Conservation (phyloP, 2,888 invertebrate species). For the Spilarctia lutea region DNA sequence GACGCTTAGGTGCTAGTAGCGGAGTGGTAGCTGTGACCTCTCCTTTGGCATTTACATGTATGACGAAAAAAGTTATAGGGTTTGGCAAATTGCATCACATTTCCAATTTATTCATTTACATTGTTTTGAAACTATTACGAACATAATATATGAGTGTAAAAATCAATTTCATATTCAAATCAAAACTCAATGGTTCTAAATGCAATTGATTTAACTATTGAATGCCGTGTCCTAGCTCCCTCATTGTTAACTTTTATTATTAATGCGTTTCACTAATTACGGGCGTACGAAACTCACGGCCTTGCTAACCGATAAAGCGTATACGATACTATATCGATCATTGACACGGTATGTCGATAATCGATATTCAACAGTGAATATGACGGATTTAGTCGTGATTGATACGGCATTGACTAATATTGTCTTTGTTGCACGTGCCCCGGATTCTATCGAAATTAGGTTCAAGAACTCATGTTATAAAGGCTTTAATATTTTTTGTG, state of each 20-base stretch:
- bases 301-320: conserved; percentile 60
- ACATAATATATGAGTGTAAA: conserved; percentile 43
- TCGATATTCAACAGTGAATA: conserved; percentile 68
- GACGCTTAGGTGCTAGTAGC: neutral
- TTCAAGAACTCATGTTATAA: conserved; percentile 70
- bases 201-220: conserved; percentile 40
- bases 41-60: neutral
- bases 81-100: conserved; percentile 18
- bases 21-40: neutral
- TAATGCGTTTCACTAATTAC: conserved; percentile 58
- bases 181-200: conserved; percentile 40
- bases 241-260: conserved; percentile 50
- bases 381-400: conserved; percentile 76
- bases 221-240: conserved; percentile 36
- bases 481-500: conserved; percentile 46
- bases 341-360: conserved; percentile 68
- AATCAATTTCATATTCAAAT: conserved; percentile 48
- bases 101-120: conserved; percentile 18
- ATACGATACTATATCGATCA: conserved; percentile 67
- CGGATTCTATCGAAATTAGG: conserved; percentile 77
- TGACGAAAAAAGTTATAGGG: conserved; percentile 6
- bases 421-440: conserved; percentile 75
- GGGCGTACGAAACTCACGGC: conserved; percentile 58
- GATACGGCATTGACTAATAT: conserved; percentile 75
- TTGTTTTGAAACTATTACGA: conserved; percentile 27